Evolutionary conservation across 1,140 invertebrate genomes (phyloP).

Genomic region (Drosophila sucinea): DNA sequence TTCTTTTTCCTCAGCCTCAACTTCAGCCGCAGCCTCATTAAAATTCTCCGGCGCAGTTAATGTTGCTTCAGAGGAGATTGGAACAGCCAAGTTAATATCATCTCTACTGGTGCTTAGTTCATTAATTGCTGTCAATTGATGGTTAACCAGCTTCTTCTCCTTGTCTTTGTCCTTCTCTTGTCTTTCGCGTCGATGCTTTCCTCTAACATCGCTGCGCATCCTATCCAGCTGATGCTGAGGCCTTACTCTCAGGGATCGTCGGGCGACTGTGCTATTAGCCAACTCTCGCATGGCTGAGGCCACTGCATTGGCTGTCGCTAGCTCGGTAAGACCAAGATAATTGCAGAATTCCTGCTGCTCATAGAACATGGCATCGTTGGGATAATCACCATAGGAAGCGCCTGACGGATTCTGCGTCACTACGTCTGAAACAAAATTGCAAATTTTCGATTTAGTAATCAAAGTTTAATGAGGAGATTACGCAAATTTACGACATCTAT

Average conservation of each 20-base stretch:
- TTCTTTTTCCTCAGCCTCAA: neutral
- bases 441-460: neutral
- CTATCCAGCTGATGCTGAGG: conserved; percentile 64
- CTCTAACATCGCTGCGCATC: conserved; percentile 64
- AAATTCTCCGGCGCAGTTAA: neutral
- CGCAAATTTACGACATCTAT: no score
- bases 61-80: neutral
- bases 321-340: conserved; percentile 72
- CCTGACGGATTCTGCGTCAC: neutral
- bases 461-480: no score
- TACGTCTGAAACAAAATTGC: neutral
- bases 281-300: conserved; percentile 70
- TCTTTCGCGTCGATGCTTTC: conserved; percentile 26
- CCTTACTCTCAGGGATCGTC: conserved; percentile 68
- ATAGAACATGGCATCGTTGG: conserved; percentile 52
- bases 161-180: conserved; percentile 30
- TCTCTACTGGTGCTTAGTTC: conserved; percentile 29
- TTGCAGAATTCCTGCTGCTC: conserved; percentile 80
- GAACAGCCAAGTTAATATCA: neutral
- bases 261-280: conserved; percentile 66
- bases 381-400: conserved; percentile 20
- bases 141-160: conserved; percentile 24
- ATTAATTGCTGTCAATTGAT: conserved; percentile 27
- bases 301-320: conserved; percentile 73
- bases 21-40: neutral